Evolutionary conservation across 2,113 vertebrate genomes (phyloP), one percentile per base, ranked within the genome.

Genomic region (Panthera leo): DNA sequence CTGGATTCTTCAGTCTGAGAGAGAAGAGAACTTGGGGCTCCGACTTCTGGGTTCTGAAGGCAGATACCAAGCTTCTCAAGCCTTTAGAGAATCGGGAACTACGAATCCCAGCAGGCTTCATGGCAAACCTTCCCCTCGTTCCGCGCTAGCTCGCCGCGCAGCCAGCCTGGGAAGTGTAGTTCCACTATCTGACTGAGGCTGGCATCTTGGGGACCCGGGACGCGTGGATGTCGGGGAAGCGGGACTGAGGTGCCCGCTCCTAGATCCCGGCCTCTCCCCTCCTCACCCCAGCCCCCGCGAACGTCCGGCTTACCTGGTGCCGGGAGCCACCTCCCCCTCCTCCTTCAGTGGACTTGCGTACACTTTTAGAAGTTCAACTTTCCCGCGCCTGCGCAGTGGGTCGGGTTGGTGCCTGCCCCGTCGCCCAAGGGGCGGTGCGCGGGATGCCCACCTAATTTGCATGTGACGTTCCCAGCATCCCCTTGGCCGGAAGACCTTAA

Each of bases 361-460:
- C 97, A 98, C 84, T 98, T 97, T 70, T 5, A 1, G 55, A 31
- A 90, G 67, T 8, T 51, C 11, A 92, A 97, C 96, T 97, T 97
- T 88, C 84, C 90, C 75, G 91, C 98, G 95, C 97, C 90, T 98
- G 98, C 98, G 98, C 96, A 97, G 84, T 96, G 65, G 51, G 16
- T 27, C 29, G 5, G 34, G 0, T 34, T 5, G 36, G 34, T 9
- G 93, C 8, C 53, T 1, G 85, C 89, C 51, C 42, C 2, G 27
- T 18, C 51, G 39, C 6, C 0, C 65, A 83, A 48, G 55, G 51
- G 97, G 96, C 45, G 76, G 90, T 9, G 65, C 42, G 12, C 15
- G 10, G 21, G 3, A 3, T 6, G 12, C 5, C 7, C 4, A 1
- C 21, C 12, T 34, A 5, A 96, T 97, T 97, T 97, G 90, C 85